A percentile compares a stretch with the other conserved stretches of the same genome.
phyloP scores from a whole-genome alignment of 1,140 invertebrate species.

The Pemphigus obesinymphae region DNA sequence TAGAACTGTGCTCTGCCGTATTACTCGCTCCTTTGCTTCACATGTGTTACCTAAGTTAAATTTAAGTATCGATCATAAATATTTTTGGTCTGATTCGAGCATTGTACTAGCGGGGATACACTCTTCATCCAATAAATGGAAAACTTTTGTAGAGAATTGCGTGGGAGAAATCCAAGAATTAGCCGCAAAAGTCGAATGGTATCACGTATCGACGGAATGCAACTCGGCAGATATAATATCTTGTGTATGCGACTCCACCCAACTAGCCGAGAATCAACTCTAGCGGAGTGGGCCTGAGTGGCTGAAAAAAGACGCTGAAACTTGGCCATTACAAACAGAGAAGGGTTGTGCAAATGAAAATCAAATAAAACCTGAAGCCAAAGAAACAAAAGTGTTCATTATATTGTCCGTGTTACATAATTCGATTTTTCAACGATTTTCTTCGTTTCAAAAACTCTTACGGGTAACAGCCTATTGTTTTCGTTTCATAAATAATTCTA shows the following conservation, averaged over 20 bases:
- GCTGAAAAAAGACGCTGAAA: background rate
- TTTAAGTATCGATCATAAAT: too few relatives aligned
- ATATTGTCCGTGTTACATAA: too few relatives aligned
- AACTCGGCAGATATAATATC: constrained; percentile 54
- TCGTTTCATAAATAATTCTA: background rate
- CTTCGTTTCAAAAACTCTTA: background rate
- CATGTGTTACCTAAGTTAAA: constrained; percentile 1
- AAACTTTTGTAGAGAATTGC: constrained; percentile 51
- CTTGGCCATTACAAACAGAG: background rate
- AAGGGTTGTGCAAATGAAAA: background rate
- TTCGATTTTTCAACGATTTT: background rate
- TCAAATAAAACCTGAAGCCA: background rate
- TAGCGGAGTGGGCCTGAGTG: constrained; percentile 38
- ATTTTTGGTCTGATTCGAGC: too few relatives aligned
- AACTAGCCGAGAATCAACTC: background rate
- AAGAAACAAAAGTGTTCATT: too few relatives aligned
- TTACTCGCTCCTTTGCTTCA: too few relatives aligned
- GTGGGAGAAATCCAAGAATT: constrained; percentile 49
- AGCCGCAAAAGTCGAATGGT: constrained; percentile 47
- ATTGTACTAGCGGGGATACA: too few relatives aligned
- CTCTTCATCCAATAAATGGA: too few relatives aligned
- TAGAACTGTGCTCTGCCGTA: too few relatives aligned
- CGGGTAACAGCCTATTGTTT: background rate
- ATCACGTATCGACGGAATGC: constrained; percentile 49
- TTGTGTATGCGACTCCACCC: too few relatives aligned